These are phyloP conservation scores for Caenorhabditis sinica DNA, from an alignment of 2,888 invertebrate genomes.

Conservation along the genomic window DNA sequence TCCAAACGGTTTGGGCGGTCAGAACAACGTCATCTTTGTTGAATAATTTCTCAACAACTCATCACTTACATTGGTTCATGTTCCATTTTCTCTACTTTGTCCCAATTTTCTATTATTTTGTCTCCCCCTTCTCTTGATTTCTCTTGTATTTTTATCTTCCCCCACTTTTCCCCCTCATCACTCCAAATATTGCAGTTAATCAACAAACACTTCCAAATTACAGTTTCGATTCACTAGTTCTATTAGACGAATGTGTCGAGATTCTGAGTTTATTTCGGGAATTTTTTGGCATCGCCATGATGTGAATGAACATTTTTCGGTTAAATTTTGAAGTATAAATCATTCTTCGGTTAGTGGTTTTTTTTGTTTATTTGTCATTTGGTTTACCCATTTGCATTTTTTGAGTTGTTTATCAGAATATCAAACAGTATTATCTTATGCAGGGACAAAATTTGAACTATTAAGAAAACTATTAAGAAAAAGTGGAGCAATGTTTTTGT, in stretches of 20 bases:
- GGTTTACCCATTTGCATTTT: background rate
- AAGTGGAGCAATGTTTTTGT: background rate
- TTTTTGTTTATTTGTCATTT: background rate
- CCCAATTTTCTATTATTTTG: background rate
- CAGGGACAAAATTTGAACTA: too few species aligned
- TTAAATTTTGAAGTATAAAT: background rate
- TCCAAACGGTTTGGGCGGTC: constrained; percentile 73
- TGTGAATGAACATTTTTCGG: constrained; percentile 57
- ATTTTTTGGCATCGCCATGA: constrained; percentile 55
- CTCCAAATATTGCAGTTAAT: constrained; percentile 53
- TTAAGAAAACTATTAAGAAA: too few species aligned
- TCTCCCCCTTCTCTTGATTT: constrained; percentile 27
- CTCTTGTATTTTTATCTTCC: constrained; percentile 17
- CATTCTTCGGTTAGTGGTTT: background rate
- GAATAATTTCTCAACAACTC: constrained; percentile 59
- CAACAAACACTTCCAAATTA: constrained; percentile 8
- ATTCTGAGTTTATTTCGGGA: constrained; percentile 50
- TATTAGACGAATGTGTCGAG: constrained; percentile 51
- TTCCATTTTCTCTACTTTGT: constrained; percentile 6
- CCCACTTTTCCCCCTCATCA: constrained; percentile 9
- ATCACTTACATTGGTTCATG: constrained; percentile 40
- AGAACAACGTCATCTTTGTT: constrained; percentile 74
- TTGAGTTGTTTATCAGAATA: too few species aligned
- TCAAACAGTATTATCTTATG: too few species aligned
- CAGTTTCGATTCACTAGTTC: constrained; percentile 50